Evolutionary conservation across 2,113 vertebrate species (phyloP).

Genomic region (Petrocephalus zakoni): DNA sequence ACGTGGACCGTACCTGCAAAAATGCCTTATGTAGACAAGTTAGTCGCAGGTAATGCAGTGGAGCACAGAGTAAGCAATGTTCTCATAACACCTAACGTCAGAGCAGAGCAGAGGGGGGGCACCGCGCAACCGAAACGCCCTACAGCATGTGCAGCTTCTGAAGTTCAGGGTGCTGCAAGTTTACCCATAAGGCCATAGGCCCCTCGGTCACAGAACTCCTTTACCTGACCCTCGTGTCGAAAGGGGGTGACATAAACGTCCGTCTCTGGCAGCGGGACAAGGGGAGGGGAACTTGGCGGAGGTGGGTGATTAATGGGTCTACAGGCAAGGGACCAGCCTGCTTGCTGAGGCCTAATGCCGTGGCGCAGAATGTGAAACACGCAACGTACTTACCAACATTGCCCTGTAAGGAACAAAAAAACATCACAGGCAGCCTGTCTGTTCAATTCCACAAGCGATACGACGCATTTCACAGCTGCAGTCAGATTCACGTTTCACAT

Average conservation of each 20-base stretch:
- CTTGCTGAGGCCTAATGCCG: neutral
- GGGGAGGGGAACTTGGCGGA: neutral
- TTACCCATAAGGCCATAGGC: neutral
- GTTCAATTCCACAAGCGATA: neutral
- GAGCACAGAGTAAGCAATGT: constrained; percentile 9
- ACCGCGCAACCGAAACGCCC: neutral
- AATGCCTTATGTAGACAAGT: constrained; percentile 9
- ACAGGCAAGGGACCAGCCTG: neutral
- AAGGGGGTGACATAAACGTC: no score
- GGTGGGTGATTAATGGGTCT: neutral
- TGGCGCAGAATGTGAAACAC: neutral
- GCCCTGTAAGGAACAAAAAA: constrained; percentile 7
- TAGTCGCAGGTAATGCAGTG: neutral
- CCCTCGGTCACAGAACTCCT: neutral
- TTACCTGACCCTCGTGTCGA: neutral
- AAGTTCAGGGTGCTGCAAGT: neutral
- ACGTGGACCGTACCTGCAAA: constrained; percentile 29
- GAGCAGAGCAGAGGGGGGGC: neutral
- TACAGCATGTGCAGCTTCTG: neutral
- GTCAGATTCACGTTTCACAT: neutral
- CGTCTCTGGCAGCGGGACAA: neutral
- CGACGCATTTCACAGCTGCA: neutral
- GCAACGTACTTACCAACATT: neutral
- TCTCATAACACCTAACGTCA: neutral
- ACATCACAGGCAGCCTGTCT: neutral